These are phyloP conservation scores for Heterohyrax brucei DNA, from an alignment of 2,797 vertebrate species.

Conservation along the genomic window DNA sequence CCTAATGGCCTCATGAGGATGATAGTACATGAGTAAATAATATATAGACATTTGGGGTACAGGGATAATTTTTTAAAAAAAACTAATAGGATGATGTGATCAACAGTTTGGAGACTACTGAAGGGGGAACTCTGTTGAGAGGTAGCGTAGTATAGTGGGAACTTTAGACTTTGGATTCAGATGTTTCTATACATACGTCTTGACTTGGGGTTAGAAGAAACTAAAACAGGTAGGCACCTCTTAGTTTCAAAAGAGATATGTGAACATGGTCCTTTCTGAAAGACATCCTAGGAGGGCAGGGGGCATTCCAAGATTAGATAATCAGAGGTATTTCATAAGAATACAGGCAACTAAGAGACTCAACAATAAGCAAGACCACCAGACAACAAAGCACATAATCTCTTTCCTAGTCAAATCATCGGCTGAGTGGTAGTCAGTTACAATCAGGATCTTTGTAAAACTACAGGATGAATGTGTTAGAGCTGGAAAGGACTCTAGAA, in stretches of 20 bases:
- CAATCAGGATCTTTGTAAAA: background rate
- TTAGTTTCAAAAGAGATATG: slow-evolving; percentile 14
- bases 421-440: background rate
- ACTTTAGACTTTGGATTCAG: background rate
- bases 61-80: background rate
- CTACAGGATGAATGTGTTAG: background rate
- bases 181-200: background rate
- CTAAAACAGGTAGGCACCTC: background rate
- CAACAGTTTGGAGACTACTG: background rate
- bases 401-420: too few relatives aligned
- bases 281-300: background rate
- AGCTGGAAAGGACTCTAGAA: background rate
- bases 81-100: background rate
- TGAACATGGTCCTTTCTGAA: background rate
- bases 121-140: slow-evolving; percentile 28
- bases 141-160: background rate
- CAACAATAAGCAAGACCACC: background rate
- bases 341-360: background rate
- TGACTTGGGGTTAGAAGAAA: background rate
- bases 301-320: background rate
- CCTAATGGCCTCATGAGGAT: too few relatives aligned
- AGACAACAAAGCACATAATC: background rate
- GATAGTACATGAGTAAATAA: background rate
- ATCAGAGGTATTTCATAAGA: background rate
- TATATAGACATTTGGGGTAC: background rate